A percentile compares a stretch with the other conserved stretches of the same genome.
Conservation (phyloP, 1,140 invertebrate genomes). For the Latrodectus geometricus region DNA sequence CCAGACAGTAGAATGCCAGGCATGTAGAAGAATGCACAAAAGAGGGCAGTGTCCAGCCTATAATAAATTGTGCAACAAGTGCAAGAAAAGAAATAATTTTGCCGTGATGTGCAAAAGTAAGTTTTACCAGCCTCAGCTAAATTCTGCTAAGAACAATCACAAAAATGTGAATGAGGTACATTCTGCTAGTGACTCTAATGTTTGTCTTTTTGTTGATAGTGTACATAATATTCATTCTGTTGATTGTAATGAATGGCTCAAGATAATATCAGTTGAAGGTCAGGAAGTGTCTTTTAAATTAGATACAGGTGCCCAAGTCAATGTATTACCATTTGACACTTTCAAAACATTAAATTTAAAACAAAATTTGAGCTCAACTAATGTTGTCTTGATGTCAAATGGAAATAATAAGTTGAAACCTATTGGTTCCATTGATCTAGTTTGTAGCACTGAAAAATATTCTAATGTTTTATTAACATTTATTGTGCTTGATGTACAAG, state of each 20-base stretch:
- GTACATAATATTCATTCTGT: neutral
- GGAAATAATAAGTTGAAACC: slow-evolving; percentile 16
- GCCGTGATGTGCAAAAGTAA: neutral
- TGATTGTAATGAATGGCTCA: neutral
- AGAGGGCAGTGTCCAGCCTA: slow-evolving; percentile 16
- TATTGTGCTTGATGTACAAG: neutral
- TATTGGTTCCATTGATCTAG: neutral
- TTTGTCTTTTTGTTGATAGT: neutral
- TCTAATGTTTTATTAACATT: slow-evolving; percentile 19
- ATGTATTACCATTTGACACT: slow-evolving; percentile 17
- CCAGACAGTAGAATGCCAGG: neutral
- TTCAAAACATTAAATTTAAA: neutral
- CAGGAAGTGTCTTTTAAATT: slow-evolving; percentile 14
- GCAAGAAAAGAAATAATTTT: slow-evolving; percentile 17
- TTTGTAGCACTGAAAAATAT: slow-evolving; percentile 19
- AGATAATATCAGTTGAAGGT: slow-evolving; percentile 6
- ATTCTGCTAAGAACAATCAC: neutral
- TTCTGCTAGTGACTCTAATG: neutral
- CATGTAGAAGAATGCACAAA: neutral
- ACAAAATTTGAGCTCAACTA: neutral
- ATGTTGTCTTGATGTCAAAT: slow-evolving; percentile 14
- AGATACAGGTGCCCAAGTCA: slow-evolving; percentile 30
- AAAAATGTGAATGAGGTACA: neutral
- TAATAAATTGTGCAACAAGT: slow-evolving; percentile 23
- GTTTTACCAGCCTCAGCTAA: neutral